phyloP scores from a whole-genome alignment of 2,797 vertebrate genomes.

The Muscicapa striata region DNA sequence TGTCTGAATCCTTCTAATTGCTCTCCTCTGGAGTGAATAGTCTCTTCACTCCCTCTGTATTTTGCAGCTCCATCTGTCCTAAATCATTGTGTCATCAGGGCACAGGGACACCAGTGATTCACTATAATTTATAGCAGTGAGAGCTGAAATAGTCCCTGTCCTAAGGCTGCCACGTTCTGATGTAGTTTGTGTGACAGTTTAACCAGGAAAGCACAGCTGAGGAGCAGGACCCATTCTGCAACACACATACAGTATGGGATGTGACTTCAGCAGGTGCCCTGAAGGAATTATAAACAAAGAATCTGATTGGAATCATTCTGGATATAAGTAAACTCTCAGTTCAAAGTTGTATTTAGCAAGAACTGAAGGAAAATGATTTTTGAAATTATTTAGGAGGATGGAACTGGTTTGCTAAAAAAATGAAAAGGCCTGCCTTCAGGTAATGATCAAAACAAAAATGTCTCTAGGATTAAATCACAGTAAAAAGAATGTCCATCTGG shows the following conservation, averaged over 20 bases:
- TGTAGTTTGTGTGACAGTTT: neutral
- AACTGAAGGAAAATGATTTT: neutral
- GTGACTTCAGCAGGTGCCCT: neutral
- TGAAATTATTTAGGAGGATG: neutral
- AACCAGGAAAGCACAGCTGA: neutral
- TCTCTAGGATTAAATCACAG: neutral
- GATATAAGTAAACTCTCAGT: neutral
- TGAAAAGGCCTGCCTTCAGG: neutral
- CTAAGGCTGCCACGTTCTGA: neutral
- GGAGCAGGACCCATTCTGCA: neutral
- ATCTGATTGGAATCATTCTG: neutral
- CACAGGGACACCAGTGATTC: neutral
- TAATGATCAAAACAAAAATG: neutral
- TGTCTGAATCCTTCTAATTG: neutral
- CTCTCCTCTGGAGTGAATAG: neutral
- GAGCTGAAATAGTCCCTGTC: neutral
- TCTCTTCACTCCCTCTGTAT: neutral
- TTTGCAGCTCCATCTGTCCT: neutral
- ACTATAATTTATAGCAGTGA: neutral
- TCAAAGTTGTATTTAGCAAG: neutral
- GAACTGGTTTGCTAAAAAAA: neutral
- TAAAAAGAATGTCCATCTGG: neutral
- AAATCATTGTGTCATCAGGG: neutral
- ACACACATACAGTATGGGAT: neutral
- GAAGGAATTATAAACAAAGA: neutral